phyloP scores from a whole-genome alignment of 1,140 invertebrate species.

The Macrostomum lignano region DNA sequence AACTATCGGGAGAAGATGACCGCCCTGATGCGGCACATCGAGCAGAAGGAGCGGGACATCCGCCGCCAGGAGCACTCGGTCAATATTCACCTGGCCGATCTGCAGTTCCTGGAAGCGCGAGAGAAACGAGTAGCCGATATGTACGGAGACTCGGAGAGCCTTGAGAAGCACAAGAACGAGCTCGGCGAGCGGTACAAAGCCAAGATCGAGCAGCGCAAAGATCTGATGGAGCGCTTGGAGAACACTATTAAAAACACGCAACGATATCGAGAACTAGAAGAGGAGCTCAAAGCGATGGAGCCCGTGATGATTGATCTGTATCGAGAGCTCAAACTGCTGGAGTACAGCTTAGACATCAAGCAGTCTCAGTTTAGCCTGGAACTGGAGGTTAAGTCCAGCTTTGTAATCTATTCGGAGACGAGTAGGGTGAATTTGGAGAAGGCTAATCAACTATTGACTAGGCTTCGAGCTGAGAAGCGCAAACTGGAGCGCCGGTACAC shows the following conservation, averaged over 20 bases:
- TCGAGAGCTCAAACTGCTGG: constrained; percentile 9
- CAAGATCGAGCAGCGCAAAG: constrained; percentile 1
- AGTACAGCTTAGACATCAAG: constrained; percentile 10
- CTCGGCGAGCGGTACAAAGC: constrained; percentile 6
- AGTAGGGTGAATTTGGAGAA: constrained; percentile 6
- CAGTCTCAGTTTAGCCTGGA: constrained; percentile 10
- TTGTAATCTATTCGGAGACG: constrained; percentile 10
- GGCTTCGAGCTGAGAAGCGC: constrained; percentile 1
- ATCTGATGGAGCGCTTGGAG: constrained; percentile 6
- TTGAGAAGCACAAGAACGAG: constrained; percentile 6
- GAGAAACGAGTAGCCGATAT: constrained; percentile 7
- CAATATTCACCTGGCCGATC: constrained; percentile 4
- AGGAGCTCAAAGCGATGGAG: constrained; percentile 7
- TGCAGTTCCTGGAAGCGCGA: constrained; percentile 7
- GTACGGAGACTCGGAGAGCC: constrained; percentile 5
- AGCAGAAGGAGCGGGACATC: constrained; percentile 5
- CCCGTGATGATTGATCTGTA: constrained; percentile 7
- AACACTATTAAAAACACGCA: not conserved
- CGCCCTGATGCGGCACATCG: constrained; percentile 7
- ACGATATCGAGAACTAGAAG: constrained; percentile 5
- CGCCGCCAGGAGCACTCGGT: constrained; percentile 7
- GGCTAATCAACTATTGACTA: not conserved
- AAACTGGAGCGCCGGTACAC: constrained; percentile 5
- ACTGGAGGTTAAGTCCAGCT: constrained; percentile 11
- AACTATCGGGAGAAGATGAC: constrained; percentile 3